phyloP scores from a whole-genome alignment of 2,888 invertebrate genomes.

The Drosophila mimica region DNA sequence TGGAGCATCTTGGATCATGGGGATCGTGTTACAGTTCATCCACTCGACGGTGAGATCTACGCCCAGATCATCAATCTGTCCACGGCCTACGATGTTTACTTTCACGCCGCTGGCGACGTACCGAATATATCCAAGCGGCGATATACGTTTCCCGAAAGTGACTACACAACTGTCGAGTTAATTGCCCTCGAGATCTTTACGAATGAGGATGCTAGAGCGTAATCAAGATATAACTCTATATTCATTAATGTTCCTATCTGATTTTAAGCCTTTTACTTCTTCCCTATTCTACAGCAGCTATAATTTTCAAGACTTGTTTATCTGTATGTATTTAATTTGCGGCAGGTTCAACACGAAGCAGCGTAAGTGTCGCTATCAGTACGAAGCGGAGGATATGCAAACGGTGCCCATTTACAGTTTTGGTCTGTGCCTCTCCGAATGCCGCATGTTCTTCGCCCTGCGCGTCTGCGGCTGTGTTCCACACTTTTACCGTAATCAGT shows the following conservation, averaged over 20 bases:
- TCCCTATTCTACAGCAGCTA: background rate
- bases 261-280: background rate
- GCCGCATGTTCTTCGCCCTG: constrained; percentile 88
- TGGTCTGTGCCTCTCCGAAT: constrained; percentile 90
- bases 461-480: constrained; percentile 90
- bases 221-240: constrained; percentile 14
- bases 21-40: constrained; percentile 87
- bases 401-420: constrained; percentile 90
- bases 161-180: constrained; percentile 87
- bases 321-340: background rate
- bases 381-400: constrained; percentile 88
- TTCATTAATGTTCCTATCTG: background rate
- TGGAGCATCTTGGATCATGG: constrained; percentile 86
- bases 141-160: constrained; percentile 86
- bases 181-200: constrained; percentile 88
- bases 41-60: constrained; percentile 91
- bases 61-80: constrained; percentile 90
- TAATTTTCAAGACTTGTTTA: too few relatives aligned
- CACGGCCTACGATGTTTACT: constrained; percentile 88
- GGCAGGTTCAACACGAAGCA: constrained; percentile 87
- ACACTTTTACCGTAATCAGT: constrained; percentile 89
- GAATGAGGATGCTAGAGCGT: constrained; percentile 87
- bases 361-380: constrained; percentile 89
- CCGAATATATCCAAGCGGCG: constrained; percentile 88
- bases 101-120: constrained; percentile 89